Base-by-base conservation (phyloP, 1,140 invertebrate species). In the Danaus plexippus region DNA sequence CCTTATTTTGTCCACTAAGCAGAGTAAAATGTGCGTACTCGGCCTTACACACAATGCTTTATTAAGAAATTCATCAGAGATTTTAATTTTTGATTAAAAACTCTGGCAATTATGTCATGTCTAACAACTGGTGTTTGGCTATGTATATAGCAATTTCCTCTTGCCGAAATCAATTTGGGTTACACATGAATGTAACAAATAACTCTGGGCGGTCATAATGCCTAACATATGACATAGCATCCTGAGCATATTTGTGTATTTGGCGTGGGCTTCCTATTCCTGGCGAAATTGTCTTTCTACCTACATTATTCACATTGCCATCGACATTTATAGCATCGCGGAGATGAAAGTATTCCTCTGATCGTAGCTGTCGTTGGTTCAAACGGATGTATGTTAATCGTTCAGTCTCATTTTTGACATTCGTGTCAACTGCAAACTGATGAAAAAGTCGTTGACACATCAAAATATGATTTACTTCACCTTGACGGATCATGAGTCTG, bases 61-160 rank as follows among this genome's bases (percentile, higher is more conserved):
- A 63, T 67, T 12, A 89, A 66, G 11, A 87, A 71, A 64, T 87
- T 55, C 59, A 89, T 77, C 5, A 91, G 56, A 45, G 70, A 65
- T 63, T 79, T 85, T 13, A 88, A 55, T 67, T 90, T 90, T 61
- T 83, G 67, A 52, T 71, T 69, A 67, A 90, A 90, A 10, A 90
- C 87, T 63, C 88, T 57, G 44, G 72, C 68, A 47, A 43, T 71
- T 7, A 89, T 67, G 55, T 82, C 77, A 54, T 77, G 75, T 22
- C 72, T 60, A 75, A 79, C 70, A 55, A 60, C 9, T 49, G 73
- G 57, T 68, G 64, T 57, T 75, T 83, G 70, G 41, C 71, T 69
- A 9, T 59, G 67, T n/a, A n/a, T n/a, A n/a, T 46, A 83, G 59
- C 54, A 87, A 66, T 52, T 69, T 54, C 54, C 64, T 56, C 53